Evolutionary conservation across 2,888 invertebrate genomes (phyloP), one percentile per base, ranked within the genome.

Genomic region (Drosophila recens): DNA sequence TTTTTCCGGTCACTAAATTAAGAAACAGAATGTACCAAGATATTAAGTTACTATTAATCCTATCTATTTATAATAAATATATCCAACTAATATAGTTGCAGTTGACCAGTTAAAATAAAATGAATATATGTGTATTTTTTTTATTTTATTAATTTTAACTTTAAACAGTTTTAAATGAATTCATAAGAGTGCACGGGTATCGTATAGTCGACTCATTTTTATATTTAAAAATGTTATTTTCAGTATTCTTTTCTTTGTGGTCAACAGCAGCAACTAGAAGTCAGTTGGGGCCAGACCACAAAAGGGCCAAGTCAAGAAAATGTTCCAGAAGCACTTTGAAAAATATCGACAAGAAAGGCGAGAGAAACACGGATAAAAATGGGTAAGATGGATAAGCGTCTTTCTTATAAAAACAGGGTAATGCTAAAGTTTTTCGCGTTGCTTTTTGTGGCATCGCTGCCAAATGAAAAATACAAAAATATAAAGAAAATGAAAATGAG

Each of bases 371-470:
- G 72, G 62, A 67, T 79, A 72, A 81, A 82, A 89, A 59, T 69
- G 79, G 82, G 79, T 81, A 84, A 89, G 89, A 81, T 69, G 88
- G 87, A 87, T 89, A 83, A 83, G 87, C 83, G 68, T 49, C 57
- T 63, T 52, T 49, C 57, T 63, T 52, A 82, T 61, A 70, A 86
- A 57, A 86, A 89, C 57, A 70, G 78, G 75, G 67, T 56, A 68
- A 74, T 67, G 73, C 67, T 67, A 66, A 89, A 83, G 69, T 80
- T 89, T 82, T 76, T 59, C 62, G 64, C 70, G 65, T 63, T 75
- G 53, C 58, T 54, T 48, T 66, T 51, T 17, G 64, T 54, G 65
- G 62, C 53, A 34, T 57, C 43, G 45, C 38, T 46, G 57, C 67
- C 62, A 67, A 73, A 58, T 40, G 43, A 49, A 61, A 79, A 68